Base-by-base conservation (phyloP, 1,140 invertebrate genomes). In the Scaptomyza graminum region DNA sequence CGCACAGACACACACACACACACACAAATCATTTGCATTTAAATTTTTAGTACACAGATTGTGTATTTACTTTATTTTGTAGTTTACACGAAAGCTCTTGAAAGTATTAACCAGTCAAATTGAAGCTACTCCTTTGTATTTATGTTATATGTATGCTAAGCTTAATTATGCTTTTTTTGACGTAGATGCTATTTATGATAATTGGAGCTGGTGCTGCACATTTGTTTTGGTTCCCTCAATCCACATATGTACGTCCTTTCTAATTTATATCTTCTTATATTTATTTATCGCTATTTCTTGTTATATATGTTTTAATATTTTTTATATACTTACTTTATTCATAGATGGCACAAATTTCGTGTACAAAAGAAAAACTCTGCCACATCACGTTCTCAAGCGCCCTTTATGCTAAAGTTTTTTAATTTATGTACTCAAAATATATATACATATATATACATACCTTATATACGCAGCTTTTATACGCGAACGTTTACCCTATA, bases 101-200 rank as follows among this genome's bases (percentile, higher is more conserved):
- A 80, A 85, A 85, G 81, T 85, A 85, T 85, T 85, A 85, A 56
- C 63, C 76, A 80, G 74, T 80, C 65, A 81, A 75, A 69, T 66
- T 49, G 50, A 65, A 59, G 50, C 50, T 83, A 73, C 7, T 9
- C 18, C 47, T 60, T 59, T 79, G 25, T 54, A 81, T 66, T 74
- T 79, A 70, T 61, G 55, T 68, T 79, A 57, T 56, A 64, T 37
- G 49, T 60, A 64, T 37, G 49, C 28, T 82, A 51, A 60, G 60
- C 62, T 70, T 31, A 31, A 59, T 46, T 62, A 46, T 76, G 79
- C 72, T 77, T 77, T 75, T 61, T 67, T 50, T 74, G 34, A 63
- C 44, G 28, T 65, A 60, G 55, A 73, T 50, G 74, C 57, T 68
- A 57, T 75, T 60, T 76, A 50, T n/a, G 13, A 31, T 13, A 47